These are phyloP conservation scores for Andrena chrysosceles DNA, from an alignment of 2,888 invertebrate genomes.

Conservation along the genomic window DNA sequence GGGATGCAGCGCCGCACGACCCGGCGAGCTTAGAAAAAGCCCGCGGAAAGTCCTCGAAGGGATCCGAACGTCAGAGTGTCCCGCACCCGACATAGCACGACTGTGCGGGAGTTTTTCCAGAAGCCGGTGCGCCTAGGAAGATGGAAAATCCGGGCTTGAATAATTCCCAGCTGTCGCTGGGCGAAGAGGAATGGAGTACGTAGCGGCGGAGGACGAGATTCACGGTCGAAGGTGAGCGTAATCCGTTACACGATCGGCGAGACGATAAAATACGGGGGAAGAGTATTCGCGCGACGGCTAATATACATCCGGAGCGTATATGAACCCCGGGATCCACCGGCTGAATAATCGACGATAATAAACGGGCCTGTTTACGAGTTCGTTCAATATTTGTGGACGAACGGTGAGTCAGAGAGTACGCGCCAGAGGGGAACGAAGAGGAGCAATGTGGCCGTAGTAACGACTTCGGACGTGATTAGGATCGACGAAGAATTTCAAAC, in stretches of 20 bases:
- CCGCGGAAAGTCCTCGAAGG: slow-evolving; percentile 10
- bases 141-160: slow-evolving; percentile 43
- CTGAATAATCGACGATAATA: slow-evolving; percentile 44
- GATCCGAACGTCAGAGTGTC: background rate
- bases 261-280: slow-evolving; percentile 12
- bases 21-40: background rate
- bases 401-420: slow-evolving; percentile 22
- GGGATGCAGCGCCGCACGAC: background rate
- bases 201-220: slow-evolving; percentile 9
- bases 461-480: background rate
- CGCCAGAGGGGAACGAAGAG: background rate
- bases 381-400: slow-evolving; percentile 45
- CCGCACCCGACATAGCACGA: background rate
- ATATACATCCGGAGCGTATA: slow-evolving; percentile 18
- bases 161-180: slow-evolving; percentile 45
- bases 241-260: slow-evolving; percentile 9
- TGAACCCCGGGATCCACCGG: slow-evolving; percentile 40
- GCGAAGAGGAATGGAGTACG: slow-evolving; percentile 19
- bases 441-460: background rate
- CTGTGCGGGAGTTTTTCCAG: background rate
- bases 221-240: slow-evolving; percentile 29
- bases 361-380: slow-evolving; percentile 21
- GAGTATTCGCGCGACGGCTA: slow-evolving; percentile 5
- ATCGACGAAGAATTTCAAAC: slow-evolving; percentile 25
- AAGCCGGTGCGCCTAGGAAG: background rate